Conservation (phyloP, 2,113 vertebrate species). For the Origma solitaria region DNA sequence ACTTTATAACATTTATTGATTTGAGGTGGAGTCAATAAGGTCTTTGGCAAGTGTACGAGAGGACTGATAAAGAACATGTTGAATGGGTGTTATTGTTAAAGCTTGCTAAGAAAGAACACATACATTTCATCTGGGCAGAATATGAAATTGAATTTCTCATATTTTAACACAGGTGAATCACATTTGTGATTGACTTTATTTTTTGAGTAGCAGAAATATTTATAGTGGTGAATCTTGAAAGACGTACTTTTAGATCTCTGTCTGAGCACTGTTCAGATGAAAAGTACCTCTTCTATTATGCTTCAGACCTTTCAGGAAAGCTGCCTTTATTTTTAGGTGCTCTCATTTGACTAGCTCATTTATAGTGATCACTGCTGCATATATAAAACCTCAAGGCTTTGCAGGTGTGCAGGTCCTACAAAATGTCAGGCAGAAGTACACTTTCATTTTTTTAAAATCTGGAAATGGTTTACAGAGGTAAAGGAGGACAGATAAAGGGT, state of each 20-base stretch:
- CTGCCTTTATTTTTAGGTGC: background rate
- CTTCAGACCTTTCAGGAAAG: background rate
- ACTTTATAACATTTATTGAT: background rate
- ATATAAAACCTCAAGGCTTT: background rate
- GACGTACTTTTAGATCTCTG: background rate
- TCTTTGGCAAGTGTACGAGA: background rate
- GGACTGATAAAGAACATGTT: background rate
- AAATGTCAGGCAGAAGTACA: background rate
- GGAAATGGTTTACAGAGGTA: background rate
- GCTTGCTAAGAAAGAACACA: background rate
- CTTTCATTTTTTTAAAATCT: background rate
- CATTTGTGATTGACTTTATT: background rate
- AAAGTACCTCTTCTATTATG: background rate
- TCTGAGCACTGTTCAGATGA: background rate
- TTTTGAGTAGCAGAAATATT: background rate
- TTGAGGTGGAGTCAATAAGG: background rate
- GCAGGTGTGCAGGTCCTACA: background rate
- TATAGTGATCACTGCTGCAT: background rate
- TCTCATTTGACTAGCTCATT: background rate
- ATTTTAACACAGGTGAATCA: background rate
- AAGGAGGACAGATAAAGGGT: background rate
- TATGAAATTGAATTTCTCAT: background rate
- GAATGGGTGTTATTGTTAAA: background rate
- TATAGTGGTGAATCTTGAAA: background rate
- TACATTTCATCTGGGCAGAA: background rate